Conservation (phyloP, 2,888 invertebrate species). For the Apamea sordens region DNA sequence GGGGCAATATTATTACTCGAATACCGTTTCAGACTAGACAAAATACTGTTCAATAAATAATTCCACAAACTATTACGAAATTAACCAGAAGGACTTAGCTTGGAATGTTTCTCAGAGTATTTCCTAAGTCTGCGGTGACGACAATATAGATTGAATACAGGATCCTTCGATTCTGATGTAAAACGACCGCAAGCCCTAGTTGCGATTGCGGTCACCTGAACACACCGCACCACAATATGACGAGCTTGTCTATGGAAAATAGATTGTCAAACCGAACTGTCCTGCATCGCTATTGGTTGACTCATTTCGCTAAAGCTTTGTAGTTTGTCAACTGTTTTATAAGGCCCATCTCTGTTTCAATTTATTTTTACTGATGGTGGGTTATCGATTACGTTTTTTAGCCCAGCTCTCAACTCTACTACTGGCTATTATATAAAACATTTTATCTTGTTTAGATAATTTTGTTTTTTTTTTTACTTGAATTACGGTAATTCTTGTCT, state of each 20-base stretch:
- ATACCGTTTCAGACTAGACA: background rate
- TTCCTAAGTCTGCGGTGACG: slow-evolving; percentile 55
- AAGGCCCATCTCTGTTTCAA: slow-evolving; percentile 7
- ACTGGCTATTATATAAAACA: background rate
- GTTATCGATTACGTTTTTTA: background rate
- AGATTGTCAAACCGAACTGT: slow-evolving; percentile 35
- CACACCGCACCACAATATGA: slow-evolving; percentile 35
- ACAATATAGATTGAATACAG: slow-evolving; percentile 62
- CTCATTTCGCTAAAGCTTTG: slow-evolving; percentile 7
- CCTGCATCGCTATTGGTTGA: slow-evolving; percentile 6
- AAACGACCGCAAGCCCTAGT: slow-evolving; percentile 62
- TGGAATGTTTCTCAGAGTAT: slow-evolving; percentile 19
- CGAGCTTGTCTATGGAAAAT: slow-evolving; percentile 36
- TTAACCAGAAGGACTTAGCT: background rate
- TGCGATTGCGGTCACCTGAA: slow-evolving; percentile 59
- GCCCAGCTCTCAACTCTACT: background rate
- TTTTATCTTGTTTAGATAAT: too few relatives aligned
- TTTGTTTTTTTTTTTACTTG: too few relatives aligned
- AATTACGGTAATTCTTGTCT: too few relatives aligned
- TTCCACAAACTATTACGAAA: slow-evolving; percentile 4
- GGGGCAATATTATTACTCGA: slow-evolving; percentile 19
- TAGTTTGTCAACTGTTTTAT: background rate
- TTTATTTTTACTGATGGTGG: slow-evolving; percentile 21
- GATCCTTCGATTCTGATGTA: slow-evolving; percentile 61
- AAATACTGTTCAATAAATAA: background rate